Evolutionary conservation across 2,888 invertebrate species (phyloP).

Genomic region (Troglohyphantes excavatus): DNA sequence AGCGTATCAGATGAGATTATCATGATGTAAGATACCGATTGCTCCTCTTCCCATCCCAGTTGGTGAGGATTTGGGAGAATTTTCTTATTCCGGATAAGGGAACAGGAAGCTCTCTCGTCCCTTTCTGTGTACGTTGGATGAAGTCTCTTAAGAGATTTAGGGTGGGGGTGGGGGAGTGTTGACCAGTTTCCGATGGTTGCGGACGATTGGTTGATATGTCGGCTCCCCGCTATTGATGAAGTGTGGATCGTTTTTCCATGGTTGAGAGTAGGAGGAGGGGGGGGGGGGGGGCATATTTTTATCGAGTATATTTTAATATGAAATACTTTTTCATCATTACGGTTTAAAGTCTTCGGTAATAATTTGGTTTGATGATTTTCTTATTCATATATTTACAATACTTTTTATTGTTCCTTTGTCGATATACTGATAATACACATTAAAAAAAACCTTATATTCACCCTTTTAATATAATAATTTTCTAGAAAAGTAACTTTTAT

Average conservation of each 20-base stretch:
- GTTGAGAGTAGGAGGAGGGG: too few relatives aligned
- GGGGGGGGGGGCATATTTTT: too few relatives aligned
- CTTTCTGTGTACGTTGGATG: constrained; percentile 40
- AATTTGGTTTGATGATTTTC: too few relatives aligned
- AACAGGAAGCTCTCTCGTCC: constrained; percentile 47
- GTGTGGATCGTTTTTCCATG: neutral
- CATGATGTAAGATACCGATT: constrained; percentile 37
- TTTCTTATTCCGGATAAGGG: neutral
- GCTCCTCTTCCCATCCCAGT: neutral
- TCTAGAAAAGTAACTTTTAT: too few relatives aligned
- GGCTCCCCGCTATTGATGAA: neutral
- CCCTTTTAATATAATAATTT: too few relatives aligned
- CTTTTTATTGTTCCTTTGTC: too few relatives aligned
- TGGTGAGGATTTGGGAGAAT: constrained; percentile 31
- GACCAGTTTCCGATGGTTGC: constrained; percentile 38
- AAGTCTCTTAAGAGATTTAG: constrained; percentile 48
- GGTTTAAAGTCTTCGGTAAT: too few relatives aligned
- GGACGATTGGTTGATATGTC: constrained; percentile 8
- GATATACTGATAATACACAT: too few relatives aligned
- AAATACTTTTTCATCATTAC: too few relatives aligned
- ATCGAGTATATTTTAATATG: too few relatives aligned
- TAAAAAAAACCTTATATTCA: too few relatives aligned
- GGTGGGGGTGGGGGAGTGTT: constrained; percentile 23
- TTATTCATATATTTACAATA: too few relatives aligned
- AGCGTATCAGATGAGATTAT: constrained; percentile 62